These are phyloP conservation scores for Euzetes globulus DNA, from an alignment of 2,888 invertebrate species.

Conservation along the genomic window DNA sequence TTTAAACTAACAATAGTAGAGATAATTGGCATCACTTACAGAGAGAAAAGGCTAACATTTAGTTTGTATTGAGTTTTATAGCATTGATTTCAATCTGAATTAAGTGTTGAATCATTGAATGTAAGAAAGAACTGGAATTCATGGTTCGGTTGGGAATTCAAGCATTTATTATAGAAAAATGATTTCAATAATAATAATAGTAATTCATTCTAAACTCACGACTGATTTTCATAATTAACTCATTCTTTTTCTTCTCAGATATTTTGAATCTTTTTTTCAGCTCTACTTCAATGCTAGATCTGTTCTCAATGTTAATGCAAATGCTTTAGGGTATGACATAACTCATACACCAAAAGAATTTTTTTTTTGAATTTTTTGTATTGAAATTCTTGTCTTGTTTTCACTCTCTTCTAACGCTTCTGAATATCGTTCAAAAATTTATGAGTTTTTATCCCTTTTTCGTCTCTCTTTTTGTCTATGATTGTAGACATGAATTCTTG, in stretches of 20 bases:
- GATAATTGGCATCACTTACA: not conserved
- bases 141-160: not conserved
- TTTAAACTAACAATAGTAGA: not conserved
- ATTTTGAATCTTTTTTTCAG: not conserved
- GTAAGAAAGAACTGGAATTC: constrained; percentile 7
- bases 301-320: not conserved
- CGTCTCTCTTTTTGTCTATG: not conserved
- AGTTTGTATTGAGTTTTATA: too few species aligned
- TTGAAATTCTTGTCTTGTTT: not conserved
- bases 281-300: not conserved
- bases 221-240: constrained; percentile 22
- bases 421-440: not conserved
- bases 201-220: constrained; percentile 17
- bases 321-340: not conserved
- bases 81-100: not conserved
- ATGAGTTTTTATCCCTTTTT: not conserved
- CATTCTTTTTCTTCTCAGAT: not conserved
- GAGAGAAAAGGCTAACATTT: not conserved
- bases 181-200: constrained; percentile 11
- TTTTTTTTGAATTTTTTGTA: not conserved
- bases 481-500: not conserved
- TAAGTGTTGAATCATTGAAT: not conserved
- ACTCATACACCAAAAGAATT: constrained; percentile 22
- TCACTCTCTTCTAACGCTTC: not conserved
- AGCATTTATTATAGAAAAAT: not conserved